Base-by-base conservation (phyloP, 2,797 vertebrate genomes). In the Sitta carolinensis region DNA sequence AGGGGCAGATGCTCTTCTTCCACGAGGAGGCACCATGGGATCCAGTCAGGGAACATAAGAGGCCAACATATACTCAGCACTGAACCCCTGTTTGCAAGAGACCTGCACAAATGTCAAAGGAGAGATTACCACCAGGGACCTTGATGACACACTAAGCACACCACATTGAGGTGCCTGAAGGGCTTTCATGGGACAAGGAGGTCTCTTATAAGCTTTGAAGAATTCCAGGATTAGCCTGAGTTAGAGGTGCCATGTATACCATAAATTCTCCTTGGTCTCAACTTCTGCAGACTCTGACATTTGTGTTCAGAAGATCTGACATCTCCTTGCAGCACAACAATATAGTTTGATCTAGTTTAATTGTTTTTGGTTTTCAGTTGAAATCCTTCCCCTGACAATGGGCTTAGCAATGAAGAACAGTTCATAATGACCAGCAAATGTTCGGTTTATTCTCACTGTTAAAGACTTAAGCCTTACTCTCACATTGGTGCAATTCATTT, bases 361-460 rank as follows among this genome's bases (percentile, higher is more conserved):
- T 13, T 54, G 16, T 54, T 86, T 62, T 40, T 22, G 4, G 30
- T 43, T 91, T 87, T 78, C 23, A 22, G 18, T 5, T 52, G 7
- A 66, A 76, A 83, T n/a, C 29, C 6, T 45, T 58, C 29, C 48
- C 43, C 51, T 68, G 36, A 40, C 27, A 22, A 55, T 43, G 20
- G 5, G 18, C n/a, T 84, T 25, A 69, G 27, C 36, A 42, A 27
- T 4, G 6, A 83, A 54, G 21, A 62, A 62, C 1, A 0, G 0
- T 38, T 75, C 67, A 21, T 22, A 81, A 42, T 3, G 1, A 51
- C 8, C 36, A 67, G 30, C 5, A 16, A 75, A 48, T 72, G 42
- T 48, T 55, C 57, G 57, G n/a, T n/a, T 82, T 68, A 42, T 9
- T 34, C 29, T 21, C 51, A 38, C 42, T 61, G 58, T 43, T 64